Conservation (phyloP, 2,113 vertebrate genomes). For the Micromys minutus region DNA sequence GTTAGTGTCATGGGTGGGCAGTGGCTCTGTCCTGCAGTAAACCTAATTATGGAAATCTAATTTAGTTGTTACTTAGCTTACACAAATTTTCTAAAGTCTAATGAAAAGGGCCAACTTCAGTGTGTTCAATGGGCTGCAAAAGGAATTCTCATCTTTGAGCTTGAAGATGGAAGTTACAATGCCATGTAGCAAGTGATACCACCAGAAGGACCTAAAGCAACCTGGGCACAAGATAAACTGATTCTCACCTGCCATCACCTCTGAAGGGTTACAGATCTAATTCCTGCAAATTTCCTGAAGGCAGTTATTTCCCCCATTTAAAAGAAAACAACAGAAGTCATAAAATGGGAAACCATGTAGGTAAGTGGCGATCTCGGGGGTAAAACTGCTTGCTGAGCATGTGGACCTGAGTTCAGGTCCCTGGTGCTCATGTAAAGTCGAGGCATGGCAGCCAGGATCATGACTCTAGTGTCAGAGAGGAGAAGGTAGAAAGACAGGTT, state of each 20-base stretch:
- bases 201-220: background rate
- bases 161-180: background rate
- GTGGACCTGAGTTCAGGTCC: background rate
- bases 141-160: conserved; percentile 18
- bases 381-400: background rate
- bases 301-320: background rate
- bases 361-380: background rate
- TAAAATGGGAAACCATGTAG: no score
- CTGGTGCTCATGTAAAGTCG: background rate
- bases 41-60: background rate
- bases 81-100: conserved; percentile 34
- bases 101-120: conserved; percentile 8
- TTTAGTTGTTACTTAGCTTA: conserved; percentile 51
- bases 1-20: background rate
- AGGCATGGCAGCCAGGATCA: background rate
- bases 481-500: background rate
- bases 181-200: background rate
- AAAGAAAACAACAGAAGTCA: background rate
- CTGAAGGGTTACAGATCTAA: background rate
- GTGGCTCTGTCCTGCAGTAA: background rate
- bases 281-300: background rate
- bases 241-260: background rate
- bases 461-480: background rate
- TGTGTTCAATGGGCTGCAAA: conserved; percentile 31
- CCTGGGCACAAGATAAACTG: accelerated